Percentiles rank a stretch among this genome's conserved stretches.
Evolutionary conservation across 2,888 invertebrate species (phyloP).

Genomic region (Julus scanicus): DNA sequence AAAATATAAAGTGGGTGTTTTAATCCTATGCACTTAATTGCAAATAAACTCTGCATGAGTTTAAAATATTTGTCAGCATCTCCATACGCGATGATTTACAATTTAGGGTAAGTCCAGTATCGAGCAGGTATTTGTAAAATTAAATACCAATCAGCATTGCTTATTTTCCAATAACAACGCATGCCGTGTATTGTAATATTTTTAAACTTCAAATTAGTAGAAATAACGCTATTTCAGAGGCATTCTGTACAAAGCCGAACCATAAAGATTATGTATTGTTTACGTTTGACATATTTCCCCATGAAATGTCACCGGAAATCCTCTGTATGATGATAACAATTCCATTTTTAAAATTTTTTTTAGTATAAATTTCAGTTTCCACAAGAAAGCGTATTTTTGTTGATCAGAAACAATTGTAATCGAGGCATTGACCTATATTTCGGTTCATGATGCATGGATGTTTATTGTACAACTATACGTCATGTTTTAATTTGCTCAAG

Average conservation of each 20-base stretch:
- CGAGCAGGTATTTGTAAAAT: neutral
- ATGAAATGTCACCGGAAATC: constrained; percentile 30
- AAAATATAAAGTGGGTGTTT: no score
- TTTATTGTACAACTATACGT: neutral
- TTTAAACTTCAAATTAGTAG: neutral
- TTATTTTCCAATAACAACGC: no score
- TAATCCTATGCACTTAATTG: no score
- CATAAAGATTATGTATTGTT: neutral
- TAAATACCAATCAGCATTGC: neutral
- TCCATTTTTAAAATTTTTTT: neutral
- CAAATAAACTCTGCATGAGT: no score
- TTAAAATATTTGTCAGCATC: no score
- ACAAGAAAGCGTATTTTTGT: neutral
- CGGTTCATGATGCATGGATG: neutral
- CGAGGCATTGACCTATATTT: constrained; percentile 12
- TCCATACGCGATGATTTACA: neutral
- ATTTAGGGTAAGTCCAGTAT: neutral
- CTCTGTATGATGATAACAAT: neutral
- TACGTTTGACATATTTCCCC: neutral
- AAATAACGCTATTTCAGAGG: neutral
- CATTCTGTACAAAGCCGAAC: neutral
- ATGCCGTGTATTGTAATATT: no score
- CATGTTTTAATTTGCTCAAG: no score
- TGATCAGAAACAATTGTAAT: neutral
- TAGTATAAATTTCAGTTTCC: neutral